These are phyloP conservation scores for Tangachromis dhanisi DNA, from an alignment of 2,113 vertebrate genomes.

Conservation along the genomic window DNA sequence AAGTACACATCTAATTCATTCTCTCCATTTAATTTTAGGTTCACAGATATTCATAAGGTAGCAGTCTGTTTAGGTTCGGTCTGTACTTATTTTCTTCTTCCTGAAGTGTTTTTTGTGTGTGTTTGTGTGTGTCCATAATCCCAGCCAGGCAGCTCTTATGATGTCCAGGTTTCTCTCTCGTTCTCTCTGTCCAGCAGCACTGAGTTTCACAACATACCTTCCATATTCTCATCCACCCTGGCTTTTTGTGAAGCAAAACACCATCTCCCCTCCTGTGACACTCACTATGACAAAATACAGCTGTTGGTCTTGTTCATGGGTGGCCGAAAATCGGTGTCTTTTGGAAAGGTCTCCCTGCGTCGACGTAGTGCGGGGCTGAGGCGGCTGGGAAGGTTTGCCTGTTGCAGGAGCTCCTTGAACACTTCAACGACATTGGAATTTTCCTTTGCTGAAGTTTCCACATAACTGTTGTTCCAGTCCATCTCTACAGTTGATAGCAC, in stretches of 20 bases:
- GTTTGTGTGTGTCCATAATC: not conserved
- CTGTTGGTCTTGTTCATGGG: constrained; percentile 96
- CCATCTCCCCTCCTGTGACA: not conserved
- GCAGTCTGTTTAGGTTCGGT: not conserved
- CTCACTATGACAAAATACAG: constrained; percentile 78
- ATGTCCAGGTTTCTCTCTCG: not conserved
- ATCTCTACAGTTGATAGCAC: constrained; percentile 80
- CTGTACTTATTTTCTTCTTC: not conserved
- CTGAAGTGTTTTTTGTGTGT: not conserved
- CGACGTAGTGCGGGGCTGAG: constrained; percentile 79
- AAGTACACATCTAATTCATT: not conserved
- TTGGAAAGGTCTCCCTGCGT: constrained; percentile 85
- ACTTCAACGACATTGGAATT: constrained; percentile 84
- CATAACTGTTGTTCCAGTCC: constrained; percentile 86
- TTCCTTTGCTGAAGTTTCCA: constrained; percentile 86
- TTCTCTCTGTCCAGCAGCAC: not conserved
- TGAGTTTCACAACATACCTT: not conserved
- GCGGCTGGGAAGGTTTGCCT: constrained; percentile 77
- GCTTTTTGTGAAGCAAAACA: not conserved
- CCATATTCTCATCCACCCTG: not conserved
- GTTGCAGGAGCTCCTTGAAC: constrained; percentile 84
- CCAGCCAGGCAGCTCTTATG: not conserved
- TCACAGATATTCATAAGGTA: not conserved
- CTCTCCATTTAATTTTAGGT: not conserved
- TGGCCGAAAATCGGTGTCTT: constrained; percentile 69